Evolutionary conservation across 2,888 invertebrate species (phyloP).

Genomic region (Holacanthella duospinosa): DNA sequence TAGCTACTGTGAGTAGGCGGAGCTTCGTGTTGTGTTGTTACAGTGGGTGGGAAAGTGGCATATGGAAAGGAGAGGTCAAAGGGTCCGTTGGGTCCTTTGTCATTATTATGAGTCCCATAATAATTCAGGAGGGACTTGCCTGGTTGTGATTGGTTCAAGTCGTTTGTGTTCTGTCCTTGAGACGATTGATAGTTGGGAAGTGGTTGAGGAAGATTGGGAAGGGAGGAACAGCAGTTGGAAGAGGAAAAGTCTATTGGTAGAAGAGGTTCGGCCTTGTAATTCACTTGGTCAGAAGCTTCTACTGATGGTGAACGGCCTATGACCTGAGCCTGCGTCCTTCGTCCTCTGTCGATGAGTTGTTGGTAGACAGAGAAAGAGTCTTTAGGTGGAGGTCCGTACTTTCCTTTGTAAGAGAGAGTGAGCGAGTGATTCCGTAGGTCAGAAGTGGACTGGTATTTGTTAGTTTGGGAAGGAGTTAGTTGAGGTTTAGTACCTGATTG

Average conservation of each 20-base stretch:
- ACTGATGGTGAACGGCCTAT: neutral
- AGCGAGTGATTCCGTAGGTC: neutral
- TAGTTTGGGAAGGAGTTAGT: neutral
- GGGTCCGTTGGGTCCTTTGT: neutral
- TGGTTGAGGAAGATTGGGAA: neutral
- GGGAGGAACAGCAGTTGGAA: neutral
- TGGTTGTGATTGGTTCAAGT: neutral
- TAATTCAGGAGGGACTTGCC: neutral
- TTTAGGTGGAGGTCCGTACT: neutral
- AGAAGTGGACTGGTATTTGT: neutral
- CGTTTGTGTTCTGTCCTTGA: neutral
- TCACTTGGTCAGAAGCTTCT: neutral
- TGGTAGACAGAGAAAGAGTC: slow-evolving; percentile 2
- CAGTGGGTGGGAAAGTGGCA: slow-evolving; percentile 1
- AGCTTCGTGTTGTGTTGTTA: neutral
- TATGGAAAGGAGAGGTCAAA: slow-evolving; percentile 3
- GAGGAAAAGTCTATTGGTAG: neutral
- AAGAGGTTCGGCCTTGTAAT: neutral
- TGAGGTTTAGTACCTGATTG: neutral
- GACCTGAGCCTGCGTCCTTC: neutral
- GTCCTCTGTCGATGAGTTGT: neutral
- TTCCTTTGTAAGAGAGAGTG: slow-evolving; percentile 1
- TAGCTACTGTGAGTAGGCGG: neutral
- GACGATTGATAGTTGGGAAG: neutral
- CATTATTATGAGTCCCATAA: neutral